These are phyloP conservation scores for Pelobates fuscus DNA, from an alignment of 2,113 vertebrate genomes.

Conservation along the genomic window DNA sequence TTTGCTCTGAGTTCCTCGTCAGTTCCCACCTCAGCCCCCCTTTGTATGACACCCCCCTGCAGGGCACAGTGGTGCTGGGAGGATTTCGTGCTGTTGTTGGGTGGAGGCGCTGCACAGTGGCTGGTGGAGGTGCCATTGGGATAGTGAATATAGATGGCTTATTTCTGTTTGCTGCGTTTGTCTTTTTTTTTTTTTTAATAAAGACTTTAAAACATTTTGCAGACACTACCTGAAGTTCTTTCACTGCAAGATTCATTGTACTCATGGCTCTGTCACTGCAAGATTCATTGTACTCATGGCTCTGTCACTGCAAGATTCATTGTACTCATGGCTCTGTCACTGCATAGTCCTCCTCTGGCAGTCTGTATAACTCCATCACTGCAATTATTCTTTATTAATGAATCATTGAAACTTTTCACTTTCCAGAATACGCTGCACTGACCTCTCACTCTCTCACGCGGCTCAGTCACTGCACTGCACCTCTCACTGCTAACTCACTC, in stretches of 20 bases:
- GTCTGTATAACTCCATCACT: too few relatives aligned
- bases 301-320: neutral
- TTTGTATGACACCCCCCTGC: constrained; percentile 28
- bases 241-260: too few relatives aligned
- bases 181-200: too few relatives aligned
- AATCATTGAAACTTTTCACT: too few relatives aligned
- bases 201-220: too few relatives aligned
- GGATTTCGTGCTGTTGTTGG: constrained; percentile 30
- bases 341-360: neutral
- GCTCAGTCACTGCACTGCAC: too few relatives aligned
- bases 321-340: neutral
- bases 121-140: constrained; percentile 32
- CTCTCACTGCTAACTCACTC: too few relatives aligned
- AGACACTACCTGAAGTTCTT: too few relatives aligned
- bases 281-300: neutral
- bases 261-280: neutral
- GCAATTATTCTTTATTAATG: too few relatives aligned
- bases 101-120: constrained; percentile 22
- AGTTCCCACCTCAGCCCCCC: constrained; percentile 57
- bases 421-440: too few relatives aligned
- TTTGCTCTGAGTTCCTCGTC: constrained; percentile 76
- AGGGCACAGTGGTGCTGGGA: constrained; percentile 25
- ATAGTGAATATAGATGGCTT: constrained; percentile 19
- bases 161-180: constrained; percentile 4
- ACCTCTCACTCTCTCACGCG: too few relatives aligned